Conservation (phyloP, 2,113 vertebrate genomes). For the Peromyscus leucopus region DNA sequence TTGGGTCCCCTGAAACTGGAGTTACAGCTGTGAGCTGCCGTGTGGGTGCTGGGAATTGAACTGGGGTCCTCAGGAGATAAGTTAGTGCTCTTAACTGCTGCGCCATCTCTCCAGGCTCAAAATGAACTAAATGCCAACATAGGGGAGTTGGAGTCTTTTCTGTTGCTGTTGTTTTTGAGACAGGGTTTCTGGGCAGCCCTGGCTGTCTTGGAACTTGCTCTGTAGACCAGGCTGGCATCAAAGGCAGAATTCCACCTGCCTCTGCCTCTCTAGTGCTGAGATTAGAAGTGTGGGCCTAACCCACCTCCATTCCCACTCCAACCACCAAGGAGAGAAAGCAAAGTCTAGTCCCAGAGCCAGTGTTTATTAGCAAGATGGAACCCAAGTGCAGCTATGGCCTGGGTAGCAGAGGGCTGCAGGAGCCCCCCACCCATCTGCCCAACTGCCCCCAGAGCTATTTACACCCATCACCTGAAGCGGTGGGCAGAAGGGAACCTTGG, state of each 20-base stretch:
- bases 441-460: constrained; percentile 78
- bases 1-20: neutral
- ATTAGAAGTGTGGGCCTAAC: neutral
- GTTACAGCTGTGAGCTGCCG: neutral
- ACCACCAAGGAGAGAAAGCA: constrained; percentile 70
- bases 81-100: neutral
- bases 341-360: constrained; percentile 85
- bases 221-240: neutral
- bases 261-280: neutral
- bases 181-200: neutral
- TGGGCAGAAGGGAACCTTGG: constrained; percentile 32
- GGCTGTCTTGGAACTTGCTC: neutral
- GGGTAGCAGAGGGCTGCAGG: constrained; percentile 61
- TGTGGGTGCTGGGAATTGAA: neutral
- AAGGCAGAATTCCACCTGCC: neutral
- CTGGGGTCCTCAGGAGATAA: neutral
- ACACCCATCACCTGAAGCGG: constrained; percentile 69
- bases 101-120: neutral
- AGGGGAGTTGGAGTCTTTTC: no score
- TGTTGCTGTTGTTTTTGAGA: neutral
- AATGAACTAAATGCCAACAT: neutral
- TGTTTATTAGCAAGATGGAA: constrained; percentile 86
- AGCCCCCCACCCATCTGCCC: constrained; percentile 6
- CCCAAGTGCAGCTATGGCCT: constrained; percentile 61
- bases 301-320: constrained; percentile 5